Evolutionary conservation across 30 jellyfish, hydroid and myxozoan species (phyloP), one percentile per base, ranked within the genome.

Genomic region (Turritopsis dohrnii): DNA sequence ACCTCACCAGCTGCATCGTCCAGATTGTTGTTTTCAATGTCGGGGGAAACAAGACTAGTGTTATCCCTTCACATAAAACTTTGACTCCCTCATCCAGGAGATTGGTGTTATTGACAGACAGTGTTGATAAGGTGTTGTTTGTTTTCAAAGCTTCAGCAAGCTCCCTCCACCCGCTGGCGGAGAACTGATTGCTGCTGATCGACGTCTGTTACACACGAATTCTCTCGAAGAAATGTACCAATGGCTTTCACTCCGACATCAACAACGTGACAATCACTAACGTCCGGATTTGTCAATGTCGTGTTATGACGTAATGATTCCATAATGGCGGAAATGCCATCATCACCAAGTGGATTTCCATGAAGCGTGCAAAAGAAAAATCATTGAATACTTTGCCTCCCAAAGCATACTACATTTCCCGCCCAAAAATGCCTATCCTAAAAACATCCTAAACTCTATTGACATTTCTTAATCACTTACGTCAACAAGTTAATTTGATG

Each of bases 321-420:
- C 41, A 84, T 81, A 28, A 89, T 53, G 79, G 88, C 74, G 0
- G 84, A 53, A 74, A 84, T 77, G 28, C 96, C 96, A 20, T 89
- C 94, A 66, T 89, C 93, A 21, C 93, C 93, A 1, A 89, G 88
- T 0, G 81, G 84, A 81, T 89, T 89, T 1, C 96, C 96, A 74
- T 89, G 89, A 60, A 89, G 85, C 93, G 93, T 89, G 23, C 0
- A 72, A 80, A 19, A n/a, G n/a, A n/a, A n/a, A n/a, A n/a, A n/a
- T n/a, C n/a, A n/a, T n/a, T n/a, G n/a, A n/a, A n/a, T n/a, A n/a
- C n/a, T n/a, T n/a, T n/a, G n/a, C n/a, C n/a, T n/a, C n/a, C 28
- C 76, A 66, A 4, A 25, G 8, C 76, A 41, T 13, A 41, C 60
- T 13, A 41, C 60, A 41, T 13, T 41, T 41, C 60, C 5, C 60